These are phyloP conservation scores for Setipinna tenuifilis DNA, from an alignment of 2,797 vertebrate species.

Conservation along the genomic window DNA sequence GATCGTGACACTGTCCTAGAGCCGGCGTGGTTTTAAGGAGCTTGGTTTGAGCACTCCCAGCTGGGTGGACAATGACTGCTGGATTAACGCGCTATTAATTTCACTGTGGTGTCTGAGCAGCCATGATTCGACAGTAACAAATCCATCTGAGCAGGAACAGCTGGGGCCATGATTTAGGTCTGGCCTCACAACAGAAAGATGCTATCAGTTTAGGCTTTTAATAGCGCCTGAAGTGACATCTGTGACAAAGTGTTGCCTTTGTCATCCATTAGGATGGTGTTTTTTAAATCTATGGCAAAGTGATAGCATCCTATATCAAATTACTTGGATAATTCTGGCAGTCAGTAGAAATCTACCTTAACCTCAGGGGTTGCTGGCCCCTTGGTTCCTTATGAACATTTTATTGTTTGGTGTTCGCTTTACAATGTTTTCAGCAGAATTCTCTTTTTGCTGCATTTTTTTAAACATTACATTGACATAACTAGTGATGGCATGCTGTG, in stretches of 20 bases:
- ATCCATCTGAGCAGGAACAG: conserved; percentile 18
- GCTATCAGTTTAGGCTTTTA: conserved; percentile 24
- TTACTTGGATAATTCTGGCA: neutral
- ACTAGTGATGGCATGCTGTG: conserved; percentile 29
- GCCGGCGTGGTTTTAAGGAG: neutral
- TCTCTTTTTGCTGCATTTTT: neutral
- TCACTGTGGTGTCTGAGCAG: conserved; percentile 5
- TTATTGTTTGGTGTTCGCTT: neutral
- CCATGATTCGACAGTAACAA: conserved; percentile 17
- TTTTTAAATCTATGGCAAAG: neutral
- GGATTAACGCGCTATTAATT: conserved; percentile 24
- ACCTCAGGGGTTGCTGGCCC: neutral
- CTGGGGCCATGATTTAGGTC: conserved; percentile 25
- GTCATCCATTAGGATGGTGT: conserved; percentile 17
- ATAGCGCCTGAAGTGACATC: neutral
- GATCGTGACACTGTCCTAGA: neutral
- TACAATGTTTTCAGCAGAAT: neutral
- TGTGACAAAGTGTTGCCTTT: neutral
- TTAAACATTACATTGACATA: neutral
- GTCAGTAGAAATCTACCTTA: neutral
- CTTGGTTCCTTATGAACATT: neutral
- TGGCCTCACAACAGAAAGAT: conserved; percentile 20
- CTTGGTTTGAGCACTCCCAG: conserved; percentile 11
- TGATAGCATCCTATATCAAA: neutral
- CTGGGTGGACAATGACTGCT: neutral